Conservation (phyloP, 2,113 vertebrate species). For the Athene noctua region DNA sequence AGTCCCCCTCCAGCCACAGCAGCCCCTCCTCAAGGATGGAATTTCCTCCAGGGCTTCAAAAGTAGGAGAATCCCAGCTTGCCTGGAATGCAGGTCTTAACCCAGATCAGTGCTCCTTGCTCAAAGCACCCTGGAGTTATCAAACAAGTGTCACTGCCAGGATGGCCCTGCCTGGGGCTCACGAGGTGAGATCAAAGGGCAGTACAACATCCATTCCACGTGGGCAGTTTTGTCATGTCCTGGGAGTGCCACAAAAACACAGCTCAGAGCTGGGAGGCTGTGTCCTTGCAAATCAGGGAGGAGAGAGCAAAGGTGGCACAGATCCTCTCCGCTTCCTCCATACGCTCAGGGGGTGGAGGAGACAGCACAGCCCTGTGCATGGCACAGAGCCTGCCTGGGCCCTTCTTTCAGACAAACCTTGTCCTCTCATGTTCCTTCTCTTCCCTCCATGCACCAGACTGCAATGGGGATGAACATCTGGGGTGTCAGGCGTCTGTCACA, state of each 20-base stretch:
- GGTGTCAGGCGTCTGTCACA: fast-evolving
- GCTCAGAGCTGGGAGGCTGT: background rate
- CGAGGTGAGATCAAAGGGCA: background rate
- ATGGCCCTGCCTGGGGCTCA: background rate
- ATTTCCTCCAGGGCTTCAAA: background rate
- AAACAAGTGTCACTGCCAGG: fast-evolving
- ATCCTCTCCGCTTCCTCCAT: background rate
- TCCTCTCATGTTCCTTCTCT: background rate
- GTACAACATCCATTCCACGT: background rate
- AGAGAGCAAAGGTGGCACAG: background rate
- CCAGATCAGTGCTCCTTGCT: background rate
- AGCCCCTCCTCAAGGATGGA: background rate
- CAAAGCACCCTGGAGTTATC: background rate
- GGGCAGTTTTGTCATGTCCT: fast-evolving
- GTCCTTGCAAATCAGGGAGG: background rate
- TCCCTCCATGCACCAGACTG: fast-evolving
- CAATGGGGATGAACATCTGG: background rate
- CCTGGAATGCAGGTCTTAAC: fast-evolving
- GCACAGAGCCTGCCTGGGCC: background rate
- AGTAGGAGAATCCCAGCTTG: background rate
- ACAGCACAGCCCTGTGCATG: background rate
- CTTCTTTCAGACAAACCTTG: background rate
- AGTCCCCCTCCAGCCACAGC: background rate
- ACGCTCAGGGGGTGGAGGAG: background rate
- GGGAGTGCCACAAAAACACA: background rate